These are phyloP conservation scores for Drosophila gaucha DNA, from an alignment of 2,888 invertebrate genomes.

Conservation along the genomic window DNA sequence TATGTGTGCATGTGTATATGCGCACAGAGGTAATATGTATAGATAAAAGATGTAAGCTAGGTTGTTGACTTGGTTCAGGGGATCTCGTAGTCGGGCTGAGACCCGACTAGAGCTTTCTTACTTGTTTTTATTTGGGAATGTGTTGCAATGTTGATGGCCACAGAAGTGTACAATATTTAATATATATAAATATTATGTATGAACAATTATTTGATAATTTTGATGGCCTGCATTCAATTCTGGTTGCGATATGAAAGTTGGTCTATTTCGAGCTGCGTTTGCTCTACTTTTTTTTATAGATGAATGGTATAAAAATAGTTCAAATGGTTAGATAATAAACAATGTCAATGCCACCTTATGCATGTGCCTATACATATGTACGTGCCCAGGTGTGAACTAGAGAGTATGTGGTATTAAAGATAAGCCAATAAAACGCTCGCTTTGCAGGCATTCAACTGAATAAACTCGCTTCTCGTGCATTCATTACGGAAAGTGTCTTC, in stretches of 20 bases:
- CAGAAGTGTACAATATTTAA: not conserved
- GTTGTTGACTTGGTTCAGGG: too few relatives aligned
- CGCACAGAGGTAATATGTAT: too few relatives aligned
- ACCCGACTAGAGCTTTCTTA: too few relatives aligned
- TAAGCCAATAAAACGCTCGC: constrained; percentile 22
- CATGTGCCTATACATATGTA: not conserved
- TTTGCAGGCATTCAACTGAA: not conserved
- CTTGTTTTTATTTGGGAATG: too few relatives aligned
- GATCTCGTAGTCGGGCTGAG: too few relatives aligned
- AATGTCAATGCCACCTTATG: constrained; percentile 55
- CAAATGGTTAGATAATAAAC: constrained; percentile 56
- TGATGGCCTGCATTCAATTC: not conserved
- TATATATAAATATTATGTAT: not conserved
- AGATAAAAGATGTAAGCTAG: too few relatives aligned
- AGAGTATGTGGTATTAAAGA: constrained; percentile 19
- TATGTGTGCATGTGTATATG: too few relatives aligned
- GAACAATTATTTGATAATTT: not conserved
- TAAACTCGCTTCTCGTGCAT: constrained; percentile 18
- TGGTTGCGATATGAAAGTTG: constrained; percentile 24
- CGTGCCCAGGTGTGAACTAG: constrained; percentile 34
- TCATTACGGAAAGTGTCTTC: constrained; percentile 4
- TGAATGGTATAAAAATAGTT: constrained; percentile 7
- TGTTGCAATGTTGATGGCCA: constrained; percentile 26
- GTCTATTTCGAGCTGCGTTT: constrained; percentile 31
- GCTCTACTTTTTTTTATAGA: constrained; percentile 30